A percentile compares a stretch with the other conserved stretches of the same genome.
Conservation (phyloP, 2,797 vertebrate genomes). For the Apogon hyalosoma region DNA sequence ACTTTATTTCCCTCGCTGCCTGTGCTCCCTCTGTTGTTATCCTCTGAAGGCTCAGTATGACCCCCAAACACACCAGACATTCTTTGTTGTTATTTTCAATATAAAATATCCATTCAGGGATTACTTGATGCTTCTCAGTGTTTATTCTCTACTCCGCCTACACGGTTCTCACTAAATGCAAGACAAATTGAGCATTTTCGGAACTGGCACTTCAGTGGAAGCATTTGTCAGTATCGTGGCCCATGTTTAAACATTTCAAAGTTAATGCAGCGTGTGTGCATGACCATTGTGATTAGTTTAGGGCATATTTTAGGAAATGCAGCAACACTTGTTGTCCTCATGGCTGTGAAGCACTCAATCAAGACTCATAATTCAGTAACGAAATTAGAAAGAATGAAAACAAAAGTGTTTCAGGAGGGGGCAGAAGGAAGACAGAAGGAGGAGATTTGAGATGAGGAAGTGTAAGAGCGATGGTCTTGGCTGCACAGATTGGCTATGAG, state of each 20-base stretch:
- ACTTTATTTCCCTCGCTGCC: constrained; percentile 80
- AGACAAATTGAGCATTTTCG: constrained; percentile 77
- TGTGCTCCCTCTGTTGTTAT: constrained; percentile 80
- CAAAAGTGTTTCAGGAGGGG: constrained; percentile 6
- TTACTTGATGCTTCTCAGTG: constrained; percentile 78
- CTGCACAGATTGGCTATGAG: constrained; percentile 46
- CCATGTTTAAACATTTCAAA: constrained; percentile 61
- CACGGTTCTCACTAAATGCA: constrained; percentile 72
- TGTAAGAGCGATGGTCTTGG: constrained; percentile 43
- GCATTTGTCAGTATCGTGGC: constrained; percentile 62
- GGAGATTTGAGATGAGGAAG: constrained; percentile 48
- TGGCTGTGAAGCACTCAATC: constrained; percentile 40
- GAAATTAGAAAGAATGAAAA: constrained; percentile 21
- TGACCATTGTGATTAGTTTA: constrained; percentile 51
- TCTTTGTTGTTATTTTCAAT: constrained; percentile 83
- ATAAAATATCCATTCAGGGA: constrained; percentile 82
- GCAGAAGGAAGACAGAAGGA: constrained; percentile 28
- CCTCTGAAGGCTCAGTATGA: constrained; percentile 80
- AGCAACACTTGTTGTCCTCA: constrained; percentile 11
- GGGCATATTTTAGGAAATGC: constrained; percentile 45
- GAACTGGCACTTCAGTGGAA: constrained; percentile 73
- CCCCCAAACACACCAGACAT: constrained; percentile 71
- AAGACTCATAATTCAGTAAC: constrained; percentile 18
- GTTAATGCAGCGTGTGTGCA: constrained; percentile 49
- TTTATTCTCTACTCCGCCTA: constrained; percentile 75